Conservation (phyloP, 64 coral and sea anemone genomes). For the Catalaphyllia jardinei region DNA sequence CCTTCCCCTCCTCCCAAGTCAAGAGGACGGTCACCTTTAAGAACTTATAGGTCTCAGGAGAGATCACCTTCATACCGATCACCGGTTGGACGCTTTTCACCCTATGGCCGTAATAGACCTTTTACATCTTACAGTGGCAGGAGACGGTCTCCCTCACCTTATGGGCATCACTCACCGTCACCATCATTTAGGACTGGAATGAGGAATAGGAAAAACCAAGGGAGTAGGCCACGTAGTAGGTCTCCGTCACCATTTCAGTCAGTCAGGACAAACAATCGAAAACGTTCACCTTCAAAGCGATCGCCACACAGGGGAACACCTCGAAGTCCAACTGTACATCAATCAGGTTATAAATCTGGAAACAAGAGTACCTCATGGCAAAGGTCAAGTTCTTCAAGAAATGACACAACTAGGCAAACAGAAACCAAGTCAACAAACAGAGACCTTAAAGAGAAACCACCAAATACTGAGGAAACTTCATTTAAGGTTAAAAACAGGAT, state of each 20-base stretch:
- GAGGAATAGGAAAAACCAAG: slow-evolving; percentile 14
- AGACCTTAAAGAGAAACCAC: neutral
- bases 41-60: slow-evolving; percentile 79
- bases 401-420: neutral
- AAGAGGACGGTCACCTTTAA: slow-evolving; percentile 52
- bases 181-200: slow-evolving; percentile 66
- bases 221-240: slow-evolving; percentile 39
- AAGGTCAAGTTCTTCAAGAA: slow-evolving; percentile 62
- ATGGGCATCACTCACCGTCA: slow-evolving; percentile 79
- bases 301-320: slow-evolving; percentile 52
- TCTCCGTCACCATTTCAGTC: slow-evolving; percentile 50
- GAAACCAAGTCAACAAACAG: slow-evolving; percentile 16
- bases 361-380: slow-evolving; percentile 47
- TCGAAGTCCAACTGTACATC: slow-evolving; percentile 50
- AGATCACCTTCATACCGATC: slow-evolving; percentile 70
- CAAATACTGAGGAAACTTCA: slow-evolving; percentile 20
- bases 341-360: slow-evolving; percentile 77
- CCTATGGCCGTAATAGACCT: slow-evolving; percentile 41
- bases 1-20: slow-evolving; percentile 60
- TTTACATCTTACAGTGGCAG: neutral
- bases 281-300: slow-evolving; percentile 62
- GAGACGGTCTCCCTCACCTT: slow-evolving; percentile 76
- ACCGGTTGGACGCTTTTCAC: slow-evolving; percentile 67
- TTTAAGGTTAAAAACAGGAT: slow-evolving; percentile 26
- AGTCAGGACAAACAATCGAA: slow-evolving; percentile 60